Evolutionary conservation across 2,888 invertebrate species (phyloP).

Genomic region (Mesorhabditis sp.): DNA sequence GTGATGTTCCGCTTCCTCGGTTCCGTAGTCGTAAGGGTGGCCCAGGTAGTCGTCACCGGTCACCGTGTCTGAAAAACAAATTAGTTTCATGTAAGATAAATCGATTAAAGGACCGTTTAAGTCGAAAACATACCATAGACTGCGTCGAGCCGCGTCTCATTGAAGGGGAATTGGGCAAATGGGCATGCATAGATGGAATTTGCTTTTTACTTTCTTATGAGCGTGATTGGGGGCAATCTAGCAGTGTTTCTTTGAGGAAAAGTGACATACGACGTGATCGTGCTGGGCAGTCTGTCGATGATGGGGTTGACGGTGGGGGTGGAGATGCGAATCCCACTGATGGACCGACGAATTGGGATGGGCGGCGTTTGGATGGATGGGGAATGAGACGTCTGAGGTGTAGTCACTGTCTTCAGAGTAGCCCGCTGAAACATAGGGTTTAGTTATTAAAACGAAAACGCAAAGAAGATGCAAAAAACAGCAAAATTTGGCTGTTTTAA

Average conservation of each 20-base stretch:
- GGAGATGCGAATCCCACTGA: constrained; percentile 65
- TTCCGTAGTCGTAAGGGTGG: neutral
- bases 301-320: constrained; percentile 35
- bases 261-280: constrained; percentile 3
- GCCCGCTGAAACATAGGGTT: constrained; percentile 69
- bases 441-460: neutral
- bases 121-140: neutral
- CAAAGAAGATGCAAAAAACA: no score
- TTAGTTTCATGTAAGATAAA: neutral
- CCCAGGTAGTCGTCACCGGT: neutral
- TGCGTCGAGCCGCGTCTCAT: constrained; percentile 14
- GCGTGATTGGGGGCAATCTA: no score
- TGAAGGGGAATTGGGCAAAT: constrained; percentile 3
- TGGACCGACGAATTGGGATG: constrained; percentile 87
- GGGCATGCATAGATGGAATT: no score
- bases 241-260: neutral
- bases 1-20: neutral
- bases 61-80: neutral
- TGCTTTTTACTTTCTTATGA: no score
- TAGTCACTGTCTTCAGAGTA: constrained; percentile 95
- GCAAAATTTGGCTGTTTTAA: no score
- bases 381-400: constrained; percentile 91
- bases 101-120: neutral
- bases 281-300: constrained; percentile 17
- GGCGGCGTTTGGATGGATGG: constrained; percentile 60